Evolutionary conservation across 2,888 invertebrate genomes (phyloP).

Genomic region (Xiphydria camelus): DNA sequence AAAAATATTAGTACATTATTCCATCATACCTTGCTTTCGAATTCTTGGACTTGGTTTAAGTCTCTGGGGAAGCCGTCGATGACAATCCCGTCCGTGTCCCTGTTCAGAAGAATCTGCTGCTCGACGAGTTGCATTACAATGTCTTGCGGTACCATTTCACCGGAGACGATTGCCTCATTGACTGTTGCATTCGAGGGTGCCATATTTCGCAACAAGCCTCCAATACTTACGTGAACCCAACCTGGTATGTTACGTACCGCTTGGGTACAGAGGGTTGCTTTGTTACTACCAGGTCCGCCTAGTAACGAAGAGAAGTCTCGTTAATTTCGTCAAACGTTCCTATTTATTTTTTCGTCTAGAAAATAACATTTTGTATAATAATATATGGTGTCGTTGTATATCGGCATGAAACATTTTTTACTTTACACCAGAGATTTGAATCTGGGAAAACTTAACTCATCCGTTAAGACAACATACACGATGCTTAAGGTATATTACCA

Average conservation of each 20-base stretch:
- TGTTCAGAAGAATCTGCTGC: conserved; percentile 62
- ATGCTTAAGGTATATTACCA: no score
- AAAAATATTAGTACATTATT: no score
- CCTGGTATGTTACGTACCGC: conserved; percentile 71
- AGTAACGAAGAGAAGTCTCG: no score
- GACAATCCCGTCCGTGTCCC: conserved; percentile 71
- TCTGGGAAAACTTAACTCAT: no score
- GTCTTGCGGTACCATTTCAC: conserved; percentile 81
- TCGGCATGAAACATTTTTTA: no score
- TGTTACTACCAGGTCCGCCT: conserved; percentile 92
- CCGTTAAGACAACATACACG: no score
- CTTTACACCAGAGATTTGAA: no score
- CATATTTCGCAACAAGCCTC: conserved; percentile 74
- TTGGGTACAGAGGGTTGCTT: conserved; percentile 76
- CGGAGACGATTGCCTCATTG: conserved; percentile 72
- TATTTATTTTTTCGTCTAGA: no score
- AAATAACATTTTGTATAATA: no score
- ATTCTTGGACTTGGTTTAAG: conserved; percentile 82
- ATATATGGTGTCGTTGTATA: no score
- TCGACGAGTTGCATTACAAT: conserved; percentile 77
- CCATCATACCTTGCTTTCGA: conserved; percentile 91
- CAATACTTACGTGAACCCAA: conserved; percentile 79
- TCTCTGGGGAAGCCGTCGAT: conserved; percentile 95
- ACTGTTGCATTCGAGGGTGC: conserved; percentile 71
- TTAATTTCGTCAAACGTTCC: no score